Evolutionary conservation across 2,888 invertebrate genomes (phyloP), one percentile per base, ranked within the genome.

Genomic region (Scaptomyza parva): DNA sequence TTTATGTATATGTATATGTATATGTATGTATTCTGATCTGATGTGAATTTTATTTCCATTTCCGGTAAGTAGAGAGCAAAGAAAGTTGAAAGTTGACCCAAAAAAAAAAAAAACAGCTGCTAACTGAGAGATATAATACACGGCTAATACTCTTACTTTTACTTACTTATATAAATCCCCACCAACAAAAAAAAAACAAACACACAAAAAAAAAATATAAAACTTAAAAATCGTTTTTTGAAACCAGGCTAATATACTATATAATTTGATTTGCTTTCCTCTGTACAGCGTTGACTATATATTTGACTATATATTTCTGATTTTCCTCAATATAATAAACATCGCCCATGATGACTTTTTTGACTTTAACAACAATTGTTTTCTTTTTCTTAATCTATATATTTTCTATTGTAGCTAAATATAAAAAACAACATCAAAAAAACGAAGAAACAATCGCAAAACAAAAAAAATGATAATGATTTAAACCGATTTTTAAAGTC

Each of bases 361-460:
- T 37, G 54, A 74, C 61, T 70, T 74, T 54, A 57, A 66, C n/a
- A 66, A 70, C 30, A 66, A 75, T 74, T 54, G 68, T 76, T 75
- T 76, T 70, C 6, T 8, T 24, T 14, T 35, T 76, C 64, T 41
- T 58, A 64, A 61, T 66, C 54, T 71, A 69, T 66, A 50, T 71
- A 69, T 74, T 75, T 75, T 75, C 76, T 62, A 75, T 76, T 75
- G 74, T 76, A 75, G 76, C 64, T 48, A 55, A n/a, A n/a, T n/a
- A n/a, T n/a, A n/a, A n/a, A n/a, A n/a, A n/a, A 62, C 11, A 22
- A 43, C 55, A 63, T 67, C 57, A 53, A 60, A 69, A 50, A 61
- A 55, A 58, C 50, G 58, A 48, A 57, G 33, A 52, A 47, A 45
- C 54, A 47, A 59, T 62, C 47, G 52, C 28, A 22, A 22, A 14